Evolutionary conservation across 2,113 vertebrate species (phyloP).

Genomic region (Quiscalus mexicanus): DNA sequence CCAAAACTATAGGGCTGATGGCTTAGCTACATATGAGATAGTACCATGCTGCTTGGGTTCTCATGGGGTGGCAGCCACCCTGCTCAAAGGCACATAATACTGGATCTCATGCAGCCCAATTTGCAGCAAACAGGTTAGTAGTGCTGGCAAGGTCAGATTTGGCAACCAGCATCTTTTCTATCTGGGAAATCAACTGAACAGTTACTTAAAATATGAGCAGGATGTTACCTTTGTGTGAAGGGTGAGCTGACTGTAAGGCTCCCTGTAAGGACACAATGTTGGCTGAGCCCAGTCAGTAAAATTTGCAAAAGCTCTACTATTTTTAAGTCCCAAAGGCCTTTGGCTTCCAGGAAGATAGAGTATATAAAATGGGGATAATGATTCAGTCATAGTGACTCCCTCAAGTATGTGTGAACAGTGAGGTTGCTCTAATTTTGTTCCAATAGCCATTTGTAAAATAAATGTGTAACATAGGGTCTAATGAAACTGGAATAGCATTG

Average conservation of each 20-base stretch:
- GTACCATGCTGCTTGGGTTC: background rate
- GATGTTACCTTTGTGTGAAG: background rate
- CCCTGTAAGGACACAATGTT: background rate
- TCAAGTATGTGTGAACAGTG: background rate
- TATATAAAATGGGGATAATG: background rate
- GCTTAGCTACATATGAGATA: fast-evolving
- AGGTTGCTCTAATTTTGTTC: background rate
- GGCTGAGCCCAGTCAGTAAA: background rate
- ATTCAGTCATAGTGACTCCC: background rate
- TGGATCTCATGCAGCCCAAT: background rate
- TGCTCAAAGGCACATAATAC: background rate
- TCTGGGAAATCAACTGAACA: background rate
- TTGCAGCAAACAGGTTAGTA: background rate
- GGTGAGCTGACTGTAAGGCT: background rate
- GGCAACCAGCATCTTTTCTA: background rate
- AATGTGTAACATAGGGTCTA: background rate
- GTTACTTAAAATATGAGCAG: fast-evolving
- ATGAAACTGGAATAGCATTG: background rate
- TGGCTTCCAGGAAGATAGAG: background rate
- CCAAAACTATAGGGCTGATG: background rate
- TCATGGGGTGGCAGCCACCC: background rate
- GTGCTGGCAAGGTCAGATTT: background rate
- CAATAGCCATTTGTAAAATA: background rate
- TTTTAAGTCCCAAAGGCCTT: background rate
- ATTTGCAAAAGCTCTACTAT: background rate